Evolutionary conservation across 2,113 vertebrate genomes (phyloP).

Genomic region (Actenoides lindsayi): DNA sequence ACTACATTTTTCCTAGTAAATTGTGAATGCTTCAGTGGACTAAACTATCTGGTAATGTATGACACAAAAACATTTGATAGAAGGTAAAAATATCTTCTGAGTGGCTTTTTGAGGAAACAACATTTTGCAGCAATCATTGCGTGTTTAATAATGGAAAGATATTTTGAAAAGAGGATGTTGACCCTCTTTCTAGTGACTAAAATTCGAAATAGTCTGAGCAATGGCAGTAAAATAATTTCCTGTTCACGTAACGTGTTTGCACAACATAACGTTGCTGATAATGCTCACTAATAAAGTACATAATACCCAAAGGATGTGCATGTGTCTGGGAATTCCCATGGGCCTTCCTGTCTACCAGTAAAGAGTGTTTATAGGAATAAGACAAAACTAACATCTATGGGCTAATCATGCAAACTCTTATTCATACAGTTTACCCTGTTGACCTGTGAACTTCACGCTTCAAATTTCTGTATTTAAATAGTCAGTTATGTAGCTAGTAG

Average conservation of each 20-base stretch:
- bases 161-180: slow-evolving; percentile 49
- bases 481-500: background rate
- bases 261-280: slow-evolving; percentile 25
- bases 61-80: background rate
- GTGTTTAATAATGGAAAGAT: background rate
- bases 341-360: slow-evolving; percentile 30
- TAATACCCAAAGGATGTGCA: slow-evolving; percentile 15
- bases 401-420: background rate
- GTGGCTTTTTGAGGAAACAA: slow-evolving; percentile 10
- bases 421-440: background rate
- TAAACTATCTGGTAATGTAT: background rate
- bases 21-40: background rate
- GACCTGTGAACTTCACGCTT: background rate
- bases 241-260: slow-evolving; percentile 54
- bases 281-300: background rate
- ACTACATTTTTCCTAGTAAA: background rate
- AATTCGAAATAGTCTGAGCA: slow-evolving; percentile 17
- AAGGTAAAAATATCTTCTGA: background rate
- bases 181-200: slow-evolving; percentile 45
- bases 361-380: background rate
- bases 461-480: background rate
- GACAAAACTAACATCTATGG: background rate
- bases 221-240: slow-evolving; percentile 36
- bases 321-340: slow-evolving; percentile 45
- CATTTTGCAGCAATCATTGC: background rate